Evolutionary conservation across 2,797 vertebrate genomes (phyloP).

Genomic region (Coccyzus lansbergi): DNA sequence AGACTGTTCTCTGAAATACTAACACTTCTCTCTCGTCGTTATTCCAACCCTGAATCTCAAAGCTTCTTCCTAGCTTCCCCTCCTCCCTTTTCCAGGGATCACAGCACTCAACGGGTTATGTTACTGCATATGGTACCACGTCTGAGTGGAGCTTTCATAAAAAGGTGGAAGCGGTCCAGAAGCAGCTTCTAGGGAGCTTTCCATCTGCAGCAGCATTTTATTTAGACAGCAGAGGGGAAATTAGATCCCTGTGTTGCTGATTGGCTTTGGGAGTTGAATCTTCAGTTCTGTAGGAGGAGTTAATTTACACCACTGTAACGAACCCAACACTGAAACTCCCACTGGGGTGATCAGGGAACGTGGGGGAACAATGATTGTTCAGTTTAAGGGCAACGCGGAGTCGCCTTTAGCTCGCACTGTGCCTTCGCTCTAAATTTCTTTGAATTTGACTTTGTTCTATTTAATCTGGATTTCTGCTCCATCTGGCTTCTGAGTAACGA

Average conservation of each 20-base stretch:
- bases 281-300: constrained; percentile 18
- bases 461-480: constrained; percentile 56
- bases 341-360: neutral
- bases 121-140: neutral
- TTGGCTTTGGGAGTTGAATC: constrained; percentile 39
- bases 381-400: neutral
- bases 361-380: constrained; percentile 13
- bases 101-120: neutral
- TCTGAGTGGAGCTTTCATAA: constrained; percentile 52
- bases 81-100: neutral
- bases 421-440: neutral
- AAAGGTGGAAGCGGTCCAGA: constrained; percentile 57
- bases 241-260: constrained; percentile 39
- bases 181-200: constrained; percentile 61
- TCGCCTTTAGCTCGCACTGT: neutral
- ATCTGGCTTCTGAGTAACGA: constrained; percentile 37
- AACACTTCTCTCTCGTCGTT: constrained; percentile 11
- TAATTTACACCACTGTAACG: neutral
- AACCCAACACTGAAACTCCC: neutral
- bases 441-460: constrained; percentile 26
- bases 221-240: constrained; percentile 62
- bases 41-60: neutral
- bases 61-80: neutral
- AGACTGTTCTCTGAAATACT: constrained; percentile 57
- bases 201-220: constrained; percentile 61